These are phyloP conservation scores for Ruditapes philippinarum DNA, from an alignment of 1,140 invertebrate species.

Conservation along the genomic window DNA sequence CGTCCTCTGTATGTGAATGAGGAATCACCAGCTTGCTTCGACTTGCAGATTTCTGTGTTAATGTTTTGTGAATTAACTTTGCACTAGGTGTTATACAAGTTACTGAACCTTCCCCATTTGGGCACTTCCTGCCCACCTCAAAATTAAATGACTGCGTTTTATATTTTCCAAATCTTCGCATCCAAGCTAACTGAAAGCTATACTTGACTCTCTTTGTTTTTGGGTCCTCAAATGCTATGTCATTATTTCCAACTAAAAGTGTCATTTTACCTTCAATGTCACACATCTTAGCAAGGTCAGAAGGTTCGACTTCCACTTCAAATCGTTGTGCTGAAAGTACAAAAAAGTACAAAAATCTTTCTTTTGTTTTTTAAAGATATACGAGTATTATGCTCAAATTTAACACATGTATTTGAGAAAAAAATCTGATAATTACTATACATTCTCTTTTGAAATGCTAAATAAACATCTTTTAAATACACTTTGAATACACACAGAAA, in stretches of 20 bases:
- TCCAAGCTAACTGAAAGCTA: conserved; percentile 41
- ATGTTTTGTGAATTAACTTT: conserved; percentile 28
- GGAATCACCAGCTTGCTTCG: conserved; percentile 21
- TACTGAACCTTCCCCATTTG: conserved; percentile 45
- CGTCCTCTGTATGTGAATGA: not conserved
- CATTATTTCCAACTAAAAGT: not conserved
- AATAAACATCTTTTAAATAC: too few species aligned
- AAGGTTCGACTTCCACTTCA: conserved; percentile 29
- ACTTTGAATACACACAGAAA: too few species aligned
- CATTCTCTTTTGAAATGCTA: too few species aligned
- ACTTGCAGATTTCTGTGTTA: conserved; percentile 38
- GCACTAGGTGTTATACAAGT: not conserved
- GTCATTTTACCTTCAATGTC: conserved; percentile 39
- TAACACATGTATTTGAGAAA: too few species aligned
- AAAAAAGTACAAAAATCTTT: too few species aligned
- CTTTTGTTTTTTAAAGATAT: too few species aligned
- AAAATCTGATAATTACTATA: too few species aligned
- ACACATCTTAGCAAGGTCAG: conserved; percentile 41
- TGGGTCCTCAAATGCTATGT: conserved; percentile 41
- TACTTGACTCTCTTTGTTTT: conserved; percentile 35
- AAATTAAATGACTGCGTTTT: conserved; percentile 9
- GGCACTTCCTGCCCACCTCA: conserved; percentile 50
- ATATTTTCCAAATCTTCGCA: conserved; percentile 53
- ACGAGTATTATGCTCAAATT: too few species aligned
- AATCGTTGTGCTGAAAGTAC: conserved; percentile 25